Evolutionary conservation across 2,113 vertebrate genomes (phyloP).

Genomic region (Archilochus colubris): DNA sequence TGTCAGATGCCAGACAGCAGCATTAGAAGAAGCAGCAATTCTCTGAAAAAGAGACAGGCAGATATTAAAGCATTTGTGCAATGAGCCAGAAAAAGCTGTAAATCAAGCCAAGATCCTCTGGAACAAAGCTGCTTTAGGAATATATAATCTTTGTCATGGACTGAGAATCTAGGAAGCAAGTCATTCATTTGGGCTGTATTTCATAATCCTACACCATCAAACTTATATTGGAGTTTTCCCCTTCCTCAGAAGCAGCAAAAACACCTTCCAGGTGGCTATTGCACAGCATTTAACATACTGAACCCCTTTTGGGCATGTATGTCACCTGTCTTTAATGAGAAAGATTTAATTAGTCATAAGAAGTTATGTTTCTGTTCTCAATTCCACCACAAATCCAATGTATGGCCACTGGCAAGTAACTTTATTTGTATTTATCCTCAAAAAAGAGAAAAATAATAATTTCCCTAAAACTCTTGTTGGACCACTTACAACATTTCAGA

Average conservation of each 20-base stretch:
- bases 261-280: neutral
- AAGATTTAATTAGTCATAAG: neutral
- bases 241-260: neutral
- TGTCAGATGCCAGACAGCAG: slow-evolving; percentile 15
- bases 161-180: neutral
- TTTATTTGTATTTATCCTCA: neutral
- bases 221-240: fast-evolving
- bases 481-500: neutral
- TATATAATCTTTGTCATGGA: neutral
- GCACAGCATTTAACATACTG: neutral
- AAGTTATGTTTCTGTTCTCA: neutral
- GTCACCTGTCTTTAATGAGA: neutral
- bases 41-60: neutral
- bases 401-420: neutral
- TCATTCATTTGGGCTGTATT: neutral
- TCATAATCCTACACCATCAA: neutral
- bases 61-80: neutral
- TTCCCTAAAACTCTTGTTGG: neutral
- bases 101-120: neutral
- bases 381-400: neutral
- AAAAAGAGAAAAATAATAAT: neutral
- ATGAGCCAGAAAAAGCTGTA: neutral
- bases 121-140: neutral
- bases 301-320: neutral
- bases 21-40: neutral